Conservation (phyloP, 2,888 invertebrate species). For the Odontomyia ornata region DNA sequence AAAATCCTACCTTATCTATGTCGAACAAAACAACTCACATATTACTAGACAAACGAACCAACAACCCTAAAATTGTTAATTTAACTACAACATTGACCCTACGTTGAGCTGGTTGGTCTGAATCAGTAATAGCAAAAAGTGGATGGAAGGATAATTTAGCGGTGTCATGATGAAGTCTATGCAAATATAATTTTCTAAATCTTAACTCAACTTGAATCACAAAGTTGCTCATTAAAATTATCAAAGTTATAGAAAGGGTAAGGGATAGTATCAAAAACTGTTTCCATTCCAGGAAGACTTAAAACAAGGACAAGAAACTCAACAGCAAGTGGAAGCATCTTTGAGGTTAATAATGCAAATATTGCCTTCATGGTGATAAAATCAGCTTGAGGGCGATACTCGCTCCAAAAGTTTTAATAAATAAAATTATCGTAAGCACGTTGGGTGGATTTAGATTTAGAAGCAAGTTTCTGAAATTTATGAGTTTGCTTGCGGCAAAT, state of each 20-base stretch:
- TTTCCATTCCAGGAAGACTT: background rate
- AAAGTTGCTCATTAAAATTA: slow-evolving; percentile 40
- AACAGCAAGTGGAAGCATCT: background rate
- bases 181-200: slow-evolving; percentile 37
- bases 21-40: too few relatives aligned
- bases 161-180: slow-evolving; percentile 30
- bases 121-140: background rate
- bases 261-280: slow-evolving; percentile 7
- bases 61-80: too few relatives aligned
- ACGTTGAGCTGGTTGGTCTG: too few relatives aligned
- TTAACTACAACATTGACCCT: too few relatives aligned
- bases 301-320: background rate
- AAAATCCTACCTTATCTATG: too few relatives aligned
- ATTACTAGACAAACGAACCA: too few relatives aligned
- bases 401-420: background rate
- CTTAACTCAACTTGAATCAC: slow-evolving; percentile 25
- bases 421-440: too few relatives aligned
- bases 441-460: too few relatives aligned
- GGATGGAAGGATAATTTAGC: background rate
- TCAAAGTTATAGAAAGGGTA: background rate
- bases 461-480: too few relatives aligned
- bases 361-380: slow-evolving; percentile 7
- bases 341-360: slow-evolving; percentile 2
- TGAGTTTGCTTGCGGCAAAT: too few relatives aligned
- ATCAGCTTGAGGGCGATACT: background rate